Evolutionary conservation across 2,113 vertebrate genomes (phyloP).

Genomic region (Bucco capensis): DNA sequence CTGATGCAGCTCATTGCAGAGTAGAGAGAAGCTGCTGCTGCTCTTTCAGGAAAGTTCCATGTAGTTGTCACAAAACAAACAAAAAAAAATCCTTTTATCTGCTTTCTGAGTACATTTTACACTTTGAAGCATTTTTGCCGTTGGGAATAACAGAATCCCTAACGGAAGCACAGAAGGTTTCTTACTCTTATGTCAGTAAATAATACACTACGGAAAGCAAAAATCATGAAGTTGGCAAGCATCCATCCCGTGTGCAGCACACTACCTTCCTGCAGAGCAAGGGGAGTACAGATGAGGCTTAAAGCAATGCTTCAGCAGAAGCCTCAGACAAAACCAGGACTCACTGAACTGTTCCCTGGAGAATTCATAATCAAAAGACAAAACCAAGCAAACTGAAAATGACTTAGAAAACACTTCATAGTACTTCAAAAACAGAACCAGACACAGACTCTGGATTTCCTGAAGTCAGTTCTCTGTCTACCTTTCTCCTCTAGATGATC

Average conservation of each 20-base stretch:
- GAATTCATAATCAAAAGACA: background rate
- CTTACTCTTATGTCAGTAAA: background rate
- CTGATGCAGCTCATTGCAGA: background rate
- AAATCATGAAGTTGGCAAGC: background rate
- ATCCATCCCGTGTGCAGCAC: background rate
- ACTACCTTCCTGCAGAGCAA: background rate
- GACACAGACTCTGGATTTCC: background rate
- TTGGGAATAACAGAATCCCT: background rate
- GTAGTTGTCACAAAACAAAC: background rate
- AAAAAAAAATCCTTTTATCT: background rate
- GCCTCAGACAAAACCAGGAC: background rate
- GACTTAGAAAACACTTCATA: background rate
- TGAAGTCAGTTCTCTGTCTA: background rate
- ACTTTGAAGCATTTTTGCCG: conserved; percentile 15
- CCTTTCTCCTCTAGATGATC: background rate
- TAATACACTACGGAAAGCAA: background rate
- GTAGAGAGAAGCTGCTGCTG: background rate
- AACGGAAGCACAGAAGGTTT: background rate
- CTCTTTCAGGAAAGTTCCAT: background rate
- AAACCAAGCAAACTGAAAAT: background rate
- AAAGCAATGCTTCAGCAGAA: background rate
- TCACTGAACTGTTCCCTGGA: background rate
- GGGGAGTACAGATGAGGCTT: background rate
- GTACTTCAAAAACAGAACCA: background rate
- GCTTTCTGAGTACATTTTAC: background rate